Evolutionary conservation across 2,888 invertebrate species (phyloP).

Genomic region (Galerucella calmariensis): DNA sequence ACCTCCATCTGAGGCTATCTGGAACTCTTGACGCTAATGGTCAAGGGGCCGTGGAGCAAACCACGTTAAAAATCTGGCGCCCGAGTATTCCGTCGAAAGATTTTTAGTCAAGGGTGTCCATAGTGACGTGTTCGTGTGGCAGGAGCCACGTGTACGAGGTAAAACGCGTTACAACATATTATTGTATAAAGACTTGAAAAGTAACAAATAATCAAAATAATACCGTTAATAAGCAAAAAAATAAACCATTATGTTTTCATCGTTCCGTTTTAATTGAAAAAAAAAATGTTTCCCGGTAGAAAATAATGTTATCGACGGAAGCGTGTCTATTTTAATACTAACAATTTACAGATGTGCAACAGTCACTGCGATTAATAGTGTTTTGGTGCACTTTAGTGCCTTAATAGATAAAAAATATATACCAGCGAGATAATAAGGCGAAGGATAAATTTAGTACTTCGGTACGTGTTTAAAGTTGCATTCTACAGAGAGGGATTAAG

Average conservation of each 20-base stretch:
- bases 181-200: too few species aligned
- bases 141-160: too few species aligned
- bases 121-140: too few species aligned
- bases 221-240: neutral
- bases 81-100: too few species aligned
- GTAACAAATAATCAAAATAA: too few species aligned
- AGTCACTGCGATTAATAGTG: slow-evolving; percentile 1
- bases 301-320: slow-evolving; percentile 8
- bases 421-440: neutral
- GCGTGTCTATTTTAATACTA: slow-evolving; percentile 16
- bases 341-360: slow-evolving; percentile 15
- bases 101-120: too few species aligned
- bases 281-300: neutral
- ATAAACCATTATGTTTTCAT: neutral
- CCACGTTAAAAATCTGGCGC: too few species aligned
- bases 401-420: slow-evolving; percentile 6
- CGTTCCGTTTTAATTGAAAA: neutral
- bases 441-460: neutral
- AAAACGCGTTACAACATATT: too few species aligned
- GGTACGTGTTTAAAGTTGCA: neutral
- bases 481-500: neutral
- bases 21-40: too few species aligned
- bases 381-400: slow-evolving; percentile 5
- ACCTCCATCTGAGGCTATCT: too few species aligned
- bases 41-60: too few species aligned